Evolutionary conservation across 2,797 vertebrate genomes (phyloP), one percentile per base, ranked within the genome.

Genomic region (Danio albolineatus): DNA sequence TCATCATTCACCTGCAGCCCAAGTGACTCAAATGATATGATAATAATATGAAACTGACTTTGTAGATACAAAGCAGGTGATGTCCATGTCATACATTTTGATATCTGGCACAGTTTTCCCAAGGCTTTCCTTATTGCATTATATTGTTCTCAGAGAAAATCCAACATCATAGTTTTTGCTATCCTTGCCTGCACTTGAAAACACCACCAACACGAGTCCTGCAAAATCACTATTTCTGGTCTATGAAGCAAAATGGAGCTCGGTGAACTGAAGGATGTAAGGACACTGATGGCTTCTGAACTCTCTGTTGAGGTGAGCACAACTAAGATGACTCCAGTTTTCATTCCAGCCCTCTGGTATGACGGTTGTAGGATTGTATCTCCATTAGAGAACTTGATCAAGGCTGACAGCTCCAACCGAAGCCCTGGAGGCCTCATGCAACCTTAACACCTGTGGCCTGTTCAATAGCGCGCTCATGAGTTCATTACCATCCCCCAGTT

Each of bases 401-500:
- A 67, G 78, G 14, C 59, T 85, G 84, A 81, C 76, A 73, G 65
- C 10, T 67, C 71, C 44, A 70, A 38, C 56, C 48, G 7, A 46
- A 73, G 53, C 66, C 74, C 73, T 36, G 44, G 19, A 72, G 80
- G 28, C 76, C 67, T 77, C 60, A 36, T 79, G 67, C 38, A 72
- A 72, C 76, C 66, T 72, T 53, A 62, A 62, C 76, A 78, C 75
- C 82, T 81, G 82, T 71, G 78, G 66, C 65, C 71, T 61, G 74
- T 66, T 75, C 61, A 67, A 62, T 75, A 75, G 75, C 65, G 43
- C 72, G 56, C 51, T 46, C 60, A 41, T 21, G 43, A 48, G 71
- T 60, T 70, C 39, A n/a, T 62, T 36, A 39, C 10, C 49, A 49
- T 76, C 75, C 57, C 80, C 67, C 49, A 64, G 59, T 13, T 59